Conservation (phyloP, 2,113 vertebrate genomes). For the Perognathus longimembris region DNA sequence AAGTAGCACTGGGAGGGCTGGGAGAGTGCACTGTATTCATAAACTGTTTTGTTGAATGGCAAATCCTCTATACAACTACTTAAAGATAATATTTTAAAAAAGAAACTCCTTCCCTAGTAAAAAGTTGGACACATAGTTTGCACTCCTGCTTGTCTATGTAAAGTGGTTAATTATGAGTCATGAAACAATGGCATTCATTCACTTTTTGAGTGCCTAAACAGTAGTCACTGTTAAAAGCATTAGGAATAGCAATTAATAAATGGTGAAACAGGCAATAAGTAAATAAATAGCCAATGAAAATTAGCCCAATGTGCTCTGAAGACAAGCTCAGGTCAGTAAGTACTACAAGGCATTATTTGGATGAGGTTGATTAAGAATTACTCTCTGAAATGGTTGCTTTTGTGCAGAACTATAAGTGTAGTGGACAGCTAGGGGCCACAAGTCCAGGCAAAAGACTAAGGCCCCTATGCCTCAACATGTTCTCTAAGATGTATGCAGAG, state of each 20-base stretch:
- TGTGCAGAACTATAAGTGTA: neutral
- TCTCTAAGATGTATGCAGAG: neutral
- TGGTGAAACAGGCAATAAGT: neutral
- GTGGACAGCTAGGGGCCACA: rapidly evolving
- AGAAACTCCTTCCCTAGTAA: too few species aligned
- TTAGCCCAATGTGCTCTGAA: neutral
- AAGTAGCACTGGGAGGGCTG: too few species aligned
- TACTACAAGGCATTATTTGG: neutral
- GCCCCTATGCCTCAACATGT: neutral
- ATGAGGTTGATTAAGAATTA: neutral
- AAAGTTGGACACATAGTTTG: neutral
- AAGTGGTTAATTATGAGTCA: neutral
- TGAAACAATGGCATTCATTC: neutral
- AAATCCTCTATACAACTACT: too few species aligned
- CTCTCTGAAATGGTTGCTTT: neutral
- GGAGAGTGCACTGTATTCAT: too few species aligned
- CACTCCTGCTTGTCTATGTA: neutral
- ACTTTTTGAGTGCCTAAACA: neutral
- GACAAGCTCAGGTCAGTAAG: neutral
- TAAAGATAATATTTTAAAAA: neutral
- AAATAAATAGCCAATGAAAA: neutral
- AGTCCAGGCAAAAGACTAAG: neutral
- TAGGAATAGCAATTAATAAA: neutral
- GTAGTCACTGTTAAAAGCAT: neutral
- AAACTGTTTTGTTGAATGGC: too few species aligned